phyloP scores from a whole-genome alignment of 1,140 invertebrate species.

The Cheumatopsyche charites region DNA sequence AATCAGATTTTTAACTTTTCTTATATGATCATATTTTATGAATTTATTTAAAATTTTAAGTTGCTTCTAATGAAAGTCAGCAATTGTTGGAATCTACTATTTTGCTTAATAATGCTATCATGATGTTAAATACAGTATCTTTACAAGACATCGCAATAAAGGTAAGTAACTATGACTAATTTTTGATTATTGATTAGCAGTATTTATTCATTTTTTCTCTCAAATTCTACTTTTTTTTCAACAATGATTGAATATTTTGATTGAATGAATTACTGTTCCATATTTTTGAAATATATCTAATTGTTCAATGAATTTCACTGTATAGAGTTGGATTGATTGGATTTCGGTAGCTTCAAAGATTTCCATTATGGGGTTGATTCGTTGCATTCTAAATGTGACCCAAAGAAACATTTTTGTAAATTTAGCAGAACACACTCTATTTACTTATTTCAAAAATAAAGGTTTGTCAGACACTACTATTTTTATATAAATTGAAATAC shows the following conservation, averaged over 20 bases:
- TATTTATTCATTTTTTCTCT: neutral
- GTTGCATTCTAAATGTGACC: constrained; percentile 36
- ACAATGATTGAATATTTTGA: too few species aligned
- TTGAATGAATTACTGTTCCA: too few species aligned
- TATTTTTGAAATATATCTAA: too few species aligned
- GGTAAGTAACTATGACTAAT: constrained; percentile 22
- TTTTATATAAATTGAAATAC: constrained; percentile 10
- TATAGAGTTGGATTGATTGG: constrained; percentile 45
- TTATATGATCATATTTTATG: neutral
- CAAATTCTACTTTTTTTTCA: constrained; percentile 22
- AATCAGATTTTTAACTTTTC: neutral
- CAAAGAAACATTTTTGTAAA: constrained; percentile 38
- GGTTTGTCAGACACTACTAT: constrained; percentile 20
- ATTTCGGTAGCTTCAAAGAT: constrained; percentile 33
- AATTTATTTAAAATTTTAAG: constrained; percentile 17
- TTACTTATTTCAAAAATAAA: constrained; percentile 40
- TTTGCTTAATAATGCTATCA: constrained; percentile 38
- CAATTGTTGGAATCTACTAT: constrained; percentile 36
- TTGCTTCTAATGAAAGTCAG: constrained; percentile 27
- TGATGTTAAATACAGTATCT: constrained; percentile 40
- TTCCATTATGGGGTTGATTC: constrained; percentile 33
- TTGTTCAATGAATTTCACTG: too few species aligned
- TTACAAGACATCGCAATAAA: constrained; percentile 36
- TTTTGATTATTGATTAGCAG: neutral
- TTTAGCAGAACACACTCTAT: constrained; percentile 35